Conservation (phyloP, 2,888 invertebrate species). For the Dichetophora obliterata region DNA sequence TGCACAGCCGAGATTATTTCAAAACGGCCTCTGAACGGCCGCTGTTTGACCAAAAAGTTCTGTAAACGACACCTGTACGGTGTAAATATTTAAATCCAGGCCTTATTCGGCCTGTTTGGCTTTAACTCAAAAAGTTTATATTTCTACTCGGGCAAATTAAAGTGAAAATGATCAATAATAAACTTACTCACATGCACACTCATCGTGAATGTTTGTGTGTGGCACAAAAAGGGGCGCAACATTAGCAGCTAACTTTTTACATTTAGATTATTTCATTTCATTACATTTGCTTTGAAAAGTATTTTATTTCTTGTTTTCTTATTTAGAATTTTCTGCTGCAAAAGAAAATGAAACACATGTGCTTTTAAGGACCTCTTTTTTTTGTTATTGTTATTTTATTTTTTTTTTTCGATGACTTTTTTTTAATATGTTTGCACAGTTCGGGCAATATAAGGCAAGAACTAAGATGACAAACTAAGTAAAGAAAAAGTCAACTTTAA, state of each 20-base stretch:
- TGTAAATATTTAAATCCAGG: no score
- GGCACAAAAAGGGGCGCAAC: background rate
- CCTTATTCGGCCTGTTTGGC: no score
- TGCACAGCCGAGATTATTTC: no score
- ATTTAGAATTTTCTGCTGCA: background rate
- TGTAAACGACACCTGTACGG: no score
- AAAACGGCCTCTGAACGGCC: no score
- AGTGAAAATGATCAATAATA: no score
- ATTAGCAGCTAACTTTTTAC: conserved; percentile 17
- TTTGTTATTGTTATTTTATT: background rate
- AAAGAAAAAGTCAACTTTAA: conserved; percentile 43
- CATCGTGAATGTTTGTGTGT: no score
- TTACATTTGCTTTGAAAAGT: background rate
- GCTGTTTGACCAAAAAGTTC: no score
- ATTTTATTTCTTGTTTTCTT: background rate
- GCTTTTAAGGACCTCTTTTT: conserved; percentile 21
- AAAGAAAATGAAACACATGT: conserved; percentile 29
- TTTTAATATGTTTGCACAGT: conserved; percentile 18
- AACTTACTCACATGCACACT: no score
- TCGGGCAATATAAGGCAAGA: background rate
- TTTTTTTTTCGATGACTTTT: background rate
- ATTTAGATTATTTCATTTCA: conserved; percentile 9
- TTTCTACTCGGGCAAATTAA: no score
- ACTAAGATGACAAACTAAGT: background rate
- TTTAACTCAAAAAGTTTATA: no score